Base-by-base conservation (phyloP, 2,888 invertebrate species). In the Tachystola acroxantha region DNA sequence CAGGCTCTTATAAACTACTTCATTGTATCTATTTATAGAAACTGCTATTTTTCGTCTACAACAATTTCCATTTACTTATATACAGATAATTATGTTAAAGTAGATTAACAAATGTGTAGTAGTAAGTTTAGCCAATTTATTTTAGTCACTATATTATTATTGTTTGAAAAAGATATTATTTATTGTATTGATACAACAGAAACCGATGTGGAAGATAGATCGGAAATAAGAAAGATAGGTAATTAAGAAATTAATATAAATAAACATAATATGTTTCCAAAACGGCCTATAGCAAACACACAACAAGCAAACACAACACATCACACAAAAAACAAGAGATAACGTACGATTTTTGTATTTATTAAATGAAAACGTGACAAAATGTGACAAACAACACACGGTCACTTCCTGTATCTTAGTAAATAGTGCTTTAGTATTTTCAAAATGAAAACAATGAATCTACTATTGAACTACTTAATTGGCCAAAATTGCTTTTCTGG, bases 221-320 rank as follows among this genome's bases (percentile, higher is more conserved):
- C 42, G 57, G 62, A 71, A 69, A 65, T 64, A 45, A 62, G 65
- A 71, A 55, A 73, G 61, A 70, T 46, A 74, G 66, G 59, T 69
- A 42, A 58, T 48, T 45, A 57, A 57, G 39, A 62, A 60, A 59
- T 46, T 46, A 65, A 57, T 46, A 52, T 49, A 57, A 57, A 59
- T 63, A 46, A 52, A 74, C 61, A 57, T 45, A 66, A 67, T 71
- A 70, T 73, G 67, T 73, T 84, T 85, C 86, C 85, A 86, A 86
- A 85, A 85, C 86, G 86, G 84, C 84, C 85, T 82, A 85, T 81
- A 85, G 79, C 84, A 85, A 79, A 85, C 79, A 85, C 85, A 84
- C 85, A 80, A 71, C 73, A 84, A 85, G 84, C 85, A 74, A 74
- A 69, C 69, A 77, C 75, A 70, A 74, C 76, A 81, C 74, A 79